phyloP scores from a whole-genome alignment of 2,797 vertebrate species.

The Perodicticus potto region DNA sequence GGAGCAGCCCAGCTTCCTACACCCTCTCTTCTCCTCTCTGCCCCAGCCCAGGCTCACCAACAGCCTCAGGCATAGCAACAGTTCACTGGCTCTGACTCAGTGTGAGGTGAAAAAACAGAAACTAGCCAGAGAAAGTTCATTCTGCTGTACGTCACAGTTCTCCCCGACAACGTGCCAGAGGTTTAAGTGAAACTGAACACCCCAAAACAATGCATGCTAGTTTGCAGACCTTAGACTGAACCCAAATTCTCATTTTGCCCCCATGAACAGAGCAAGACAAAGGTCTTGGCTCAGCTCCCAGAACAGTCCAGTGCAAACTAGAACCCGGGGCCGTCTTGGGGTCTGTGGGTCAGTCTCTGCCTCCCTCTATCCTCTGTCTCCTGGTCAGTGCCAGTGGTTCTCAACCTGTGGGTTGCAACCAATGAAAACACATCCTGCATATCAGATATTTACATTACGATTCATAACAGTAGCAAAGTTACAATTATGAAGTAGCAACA shows the following conservation, averaged over 20 bases:
- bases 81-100: background rate
- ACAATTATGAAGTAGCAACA: too few species aligned
- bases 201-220: background rate
- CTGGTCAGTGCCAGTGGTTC: fast-evolving
- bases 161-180: background rate
- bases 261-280: background rate
- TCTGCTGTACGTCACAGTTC: background rate
- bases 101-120: background rate
- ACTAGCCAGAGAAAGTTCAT: background rate
- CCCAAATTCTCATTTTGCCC: background rate
- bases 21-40: background rate
- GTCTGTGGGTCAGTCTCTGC: fast-evolving
- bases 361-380: background rate
- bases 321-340: fast-evolving
- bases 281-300: background rate
- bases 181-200: background rate
- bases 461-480: too few species aligned
- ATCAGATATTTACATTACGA: too few species aligned
- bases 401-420: too few species aligned
- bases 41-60: too few species aligned
- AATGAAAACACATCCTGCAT: too few species aligned
- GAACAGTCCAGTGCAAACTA: fast-evolving
- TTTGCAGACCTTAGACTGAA: background rate
- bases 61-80: fast-evolving
- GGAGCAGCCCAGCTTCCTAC: background rate